These are phyloP conservation scores for Rattus rattus DNA, from an alignment of 2,113 vertebrate species.

Conservation along the genomic window DNA sequence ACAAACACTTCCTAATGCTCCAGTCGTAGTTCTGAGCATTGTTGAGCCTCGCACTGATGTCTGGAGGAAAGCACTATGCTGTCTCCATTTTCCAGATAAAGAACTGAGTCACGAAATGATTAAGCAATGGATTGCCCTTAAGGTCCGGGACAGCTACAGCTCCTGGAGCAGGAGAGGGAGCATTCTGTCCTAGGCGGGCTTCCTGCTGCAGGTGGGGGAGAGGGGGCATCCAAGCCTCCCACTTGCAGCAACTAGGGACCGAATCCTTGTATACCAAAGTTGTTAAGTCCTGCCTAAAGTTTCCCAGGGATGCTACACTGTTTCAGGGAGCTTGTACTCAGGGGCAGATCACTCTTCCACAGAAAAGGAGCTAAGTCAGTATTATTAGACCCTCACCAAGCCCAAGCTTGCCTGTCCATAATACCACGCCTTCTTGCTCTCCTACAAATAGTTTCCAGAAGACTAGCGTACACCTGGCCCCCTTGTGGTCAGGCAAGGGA, in stretches of 20 bases:
- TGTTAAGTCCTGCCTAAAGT: not conserved
- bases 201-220: not conserved
- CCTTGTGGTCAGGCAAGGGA: constrained; percentile 59
- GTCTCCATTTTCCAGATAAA: constrained; percentile 22
- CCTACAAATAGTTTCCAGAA: not conserved
- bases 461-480: not conserved
- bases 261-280: not conserved
- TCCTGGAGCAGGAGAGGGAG: not conserved
- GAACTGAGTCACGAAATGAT: not conserved
- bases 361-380: not conserved
- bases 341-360: not conserved
- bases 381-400: not conserved
- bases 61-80: not conserved
- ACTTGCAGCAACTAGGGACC: not conserved
- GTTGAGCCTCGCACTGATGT: not conserved
- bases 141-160: not conserved
- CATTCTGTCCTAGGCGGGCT: not conserved
- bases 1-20: not conserved
- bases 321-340: not conserved
- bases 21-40: not conserved
- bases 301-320: not conserved
- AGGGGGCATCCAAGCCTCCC: not conserved
- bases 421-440: rapidly evolving
- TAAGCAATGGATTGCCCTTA: not conserved
- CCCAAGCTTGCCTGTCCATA: not conserved